Evolutionary conservation across 2,113 vertebrate species (phyloP).

Genomic region (human (Homo sapiens)): DNA sequence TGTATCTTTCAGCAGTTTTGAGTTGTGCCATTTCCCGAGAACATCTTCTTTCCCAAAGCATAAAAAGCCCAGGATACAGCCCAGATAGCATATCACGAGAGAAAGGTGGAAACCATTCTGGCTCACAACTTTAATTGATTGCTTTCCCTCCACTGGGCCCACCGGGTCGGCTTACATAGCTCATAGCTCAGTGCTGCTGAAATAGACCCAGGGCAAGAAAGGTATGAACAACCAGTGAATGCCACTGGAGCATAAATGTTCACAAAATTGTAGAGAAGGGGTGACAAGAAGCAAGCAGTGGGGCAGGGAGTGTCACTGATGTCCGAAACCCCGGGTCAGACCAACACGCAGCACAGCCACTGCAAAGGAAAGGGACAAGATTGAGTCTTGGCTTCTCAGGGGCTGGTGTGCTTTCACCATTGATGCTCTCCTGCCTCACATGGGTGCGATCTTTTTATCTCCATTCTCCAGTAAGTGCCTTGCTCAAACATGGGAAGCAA

Average conservation of each 20-base stretch:
- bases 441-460: not conserved
- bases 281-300: not conserved
- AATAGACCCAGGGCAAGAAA: not conserved
- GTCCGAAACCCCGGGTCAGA: slow-evolving; percentile 46
- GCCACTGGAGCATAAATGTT: not conserved
- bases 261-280: not conserved
- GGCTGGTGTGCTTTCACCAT: fast-evolving
- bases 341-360: slow-evolving; percentile 76
- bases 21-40: not conserved
- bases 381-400: not conserved
- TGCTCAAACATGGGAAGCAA: not conserved
- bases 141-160: not conserved
- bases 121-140: not conserved
- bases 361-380: not conserved
- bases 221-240: not conserved
- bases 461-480: not conserved
- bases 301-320: fast-evolving
- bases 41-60: not conserved
- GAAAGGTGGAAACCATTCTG: not conserved
- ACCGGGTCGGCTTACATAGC: not conserved
- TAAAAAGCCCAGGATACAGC: not conserved
- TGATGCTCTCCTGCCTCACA: fast-evolving
- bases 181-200: not conserved
- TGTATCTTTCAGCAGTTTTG: not conserved
- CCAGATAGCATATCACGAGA: not conserved